phyloP scores from a whole-genome alignment of 2,797 vertebrate species.

The Sebastes wilsoni region DNA sequence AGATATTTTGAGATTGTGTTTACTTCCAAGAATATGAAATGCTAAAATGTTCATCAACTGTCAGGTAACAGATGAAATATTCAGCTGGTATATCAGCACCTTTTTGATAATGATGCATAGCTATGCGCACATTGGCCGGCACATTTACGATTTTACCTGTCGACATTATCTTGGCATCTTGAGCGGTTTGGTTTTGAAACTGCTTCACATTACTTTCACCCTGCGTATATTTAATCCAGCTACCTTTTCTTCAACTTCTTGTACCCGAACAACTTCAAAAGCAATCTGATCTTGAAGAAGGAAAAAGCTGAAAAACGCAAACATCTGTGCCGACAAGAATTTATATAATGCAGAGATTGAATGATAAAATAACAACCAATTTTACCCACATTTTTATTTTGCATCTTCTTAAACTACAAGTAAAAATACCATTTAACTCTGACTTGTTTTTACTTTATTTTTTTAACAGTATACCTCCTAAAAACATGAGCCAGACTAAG shows the following conservation, averaged over 20 bases:
- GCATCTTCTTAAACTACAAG: background rate
- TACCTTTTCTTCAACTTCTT: background rate
- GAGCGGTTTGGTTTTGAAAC: constrained; percentile 7
- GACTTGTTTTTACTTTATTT: background rate
- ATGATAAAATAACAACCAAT: background rate
- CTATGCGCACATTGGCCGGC: background rate
- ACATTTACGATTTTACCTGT: constrained; percentile 20
- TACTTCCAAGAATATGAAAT: background rate
- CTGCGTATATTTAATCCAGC: background rate
- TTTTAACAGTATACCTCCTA: background rate
- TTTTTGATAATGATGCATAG: constrained; percentile 9
- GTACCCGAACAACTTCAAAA: constrained; percentile 3
- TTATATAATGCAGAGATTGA: constrained; percentile 16
- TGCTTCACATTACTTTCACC: constrained; percentile 9
- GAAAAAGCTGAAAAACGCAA: constrained; percentile 3
- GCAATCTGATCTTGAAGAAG: background rate
- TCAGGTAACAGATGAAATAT: constrained; percentile 14
- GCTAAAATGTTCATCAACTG: background rate
- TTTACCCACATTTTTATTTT: background rate
- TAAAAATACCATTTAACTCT: background rate
- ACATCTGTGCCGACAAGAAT: constrained; percentile 32
- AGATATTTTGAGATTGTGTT: background rate
- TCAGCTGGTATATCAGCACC: background rate
- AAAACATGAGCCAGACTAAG: background rate
- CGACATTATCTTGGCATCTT: constrained; percentile 12